phyloP scores from a whole-genome alignment of 2,888 invertebrate genomes.

The Agonopterix heracliana region DNA sequence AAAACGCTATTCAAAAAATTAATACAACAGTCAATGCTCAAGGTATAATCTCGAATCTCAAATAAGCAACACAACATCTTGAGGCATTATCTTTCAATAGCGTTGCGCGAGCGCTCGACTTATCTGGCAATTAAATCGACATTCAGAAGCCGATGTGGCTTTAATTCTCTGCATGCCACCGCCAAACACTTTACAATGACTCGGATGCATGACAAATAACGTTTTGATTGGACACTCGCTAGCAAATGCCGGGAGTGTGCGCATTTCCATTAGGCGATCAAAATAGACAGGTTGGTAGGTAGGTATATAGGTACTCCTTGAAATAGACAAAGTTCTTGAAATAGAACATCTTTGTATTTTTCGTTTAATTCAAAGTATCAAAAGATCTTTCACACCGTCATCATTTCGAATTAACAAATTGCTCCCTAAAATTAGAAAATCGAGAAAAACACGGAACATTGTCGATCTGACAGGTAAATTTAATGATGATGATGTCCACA shows the following conservation, averaged over 20 bases:
- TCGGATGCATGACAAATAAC: constrained; percentile 72
- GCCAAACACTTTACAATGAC: constrained; percentile 68
- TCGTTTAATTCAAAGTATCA: too few relatives aligned
- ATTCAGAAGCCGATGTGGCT: constrained; percentile 70
- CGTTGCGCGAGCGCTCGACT: constrained; percentile 59
- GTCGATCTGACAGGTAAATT: too few relatives aligned
- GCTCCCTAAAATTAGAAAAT: too few relatives aligned
- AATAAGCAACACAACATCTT: constrained; percentile 64
- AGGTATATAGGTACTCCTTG: too few relatives aligned
- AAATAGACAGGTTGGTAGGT: too few relatives aligned
- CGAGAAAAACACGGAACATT: too few relatives aligned
- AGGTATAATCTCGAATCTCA: constrained; percentile 46
- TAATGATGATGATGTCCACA: too few relatives aligned
- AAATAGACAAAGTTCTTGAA: too few relatives aligned
- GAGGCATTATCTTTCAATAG: constrained; percentile 69
- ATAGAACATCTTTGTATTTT: too few relatives aligned
- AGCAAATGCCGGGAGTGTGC: constrained; percentile 29
- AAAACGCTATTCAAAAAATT: constrained; percentile 11
- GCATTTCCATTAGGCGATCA: constrained; percentile 17
- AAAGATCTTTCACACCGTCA: too few relatives aligned
- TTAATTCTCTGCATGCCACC: constrained; percentile 61
- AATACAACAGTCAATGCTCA: constrained; percentile 13
- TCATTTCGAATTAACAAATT: too few relatives aligned
- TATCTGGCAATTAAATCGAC: constrained; percentile 76
- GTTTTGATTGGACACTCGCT: constrained; percentile 66